Conservation (phyloP, 1,140 invertebrate genomes). For the Procambarus clarkii region DNA sequence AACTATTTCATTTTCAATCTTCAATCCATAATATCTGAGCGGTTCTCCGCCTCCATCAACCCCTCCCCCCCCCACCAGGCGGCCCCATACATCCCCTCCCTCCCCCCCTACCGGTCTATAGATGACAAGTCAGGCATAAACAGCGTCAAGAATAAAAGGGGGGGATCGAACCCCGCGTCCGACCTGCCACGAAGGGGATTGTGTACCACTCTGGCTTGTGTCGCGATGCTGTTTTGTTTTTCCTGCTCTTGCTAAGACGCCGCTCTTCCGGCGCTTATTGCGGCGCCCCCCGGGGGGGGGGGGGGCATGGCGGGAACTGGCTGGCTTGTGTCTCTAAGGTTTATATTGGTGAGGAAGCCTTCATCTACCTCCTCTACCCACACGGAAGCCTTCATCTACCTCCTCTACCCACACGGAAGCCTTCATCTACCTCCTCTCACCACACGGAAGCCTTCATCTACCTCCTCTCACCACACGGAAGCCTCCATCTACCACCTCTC, state of each 20-base stretch:
- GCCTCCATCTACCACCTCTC: no score
- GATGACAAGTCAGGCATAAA: conserved; percentile 59
- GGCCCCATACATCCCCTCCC: neutral
- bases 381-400: no score
- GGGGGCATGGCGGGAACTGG: no score
- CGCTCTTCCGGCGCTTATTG: neutral
- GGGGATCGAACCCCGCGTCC: conserved; percentile 7
- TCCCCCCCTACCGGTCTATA: conserved; percentile 19
- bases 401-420: no score
- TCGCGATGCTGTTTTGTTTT: neutral
- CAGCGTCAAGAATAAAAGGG: conserved; percentile 52
- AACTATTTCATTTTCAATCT: conserved; percentile 55
- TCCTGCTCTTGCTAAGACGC: neutral
- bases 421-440: no score
- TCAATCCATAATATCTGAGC: conserved; percentile 45
- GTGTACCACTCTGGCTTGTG: neutral
- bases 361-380: no score
- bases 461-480: no score
- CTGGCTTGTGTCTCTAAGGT: no score
- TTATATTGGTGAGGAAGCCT: no score
- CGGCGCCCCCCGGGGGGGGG: no score
- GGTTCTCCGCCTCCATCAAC: neutral
- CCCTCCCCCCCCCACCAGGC: neutral
- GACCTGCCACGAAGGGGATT: conserved; percentile 34
- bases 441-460: no score